Base-by-base conservation (phyloP, 2,888 invertebrate species). In the Aethes cnicana region DNA sequence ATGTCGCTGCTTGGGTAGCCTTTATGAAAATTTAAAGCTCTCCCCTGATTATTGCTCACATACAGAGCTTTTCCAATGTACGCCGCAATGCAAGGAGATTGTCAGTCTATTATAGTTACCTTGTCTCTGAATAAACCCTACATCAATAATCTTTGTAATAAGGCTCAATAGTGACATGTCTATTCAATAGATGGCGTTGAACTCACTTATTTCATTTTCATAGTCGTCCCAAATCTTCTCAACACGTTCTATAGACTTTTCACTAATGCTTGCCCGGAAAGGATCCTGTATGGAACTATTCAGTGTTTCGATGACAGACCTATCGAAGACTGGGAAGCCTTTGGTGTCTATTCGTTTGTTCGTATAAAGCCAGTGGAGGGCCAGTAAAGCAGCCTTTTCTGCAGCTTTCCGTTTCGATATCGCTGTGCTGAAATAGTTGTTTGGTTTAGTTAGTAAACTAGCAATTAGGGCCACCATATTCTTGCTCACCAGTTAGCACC, bases 331-430 rank as follows among this genome's bases (percentile, higher is more conserved):
- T 0, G 93, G 93, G 1, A 64, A 52, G 0, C 91, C 91, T 20
- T 84, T 73, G 0, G 61, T 63, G 47, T 87, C 81, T 30, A 94
- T 84, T 61, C 82, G 84, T 1, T 80, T 78, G 33, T 82, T 82
- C 2, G 64, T 62, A 48, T 87, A 81, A 0, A 94, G 70, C 90
- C 92, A 93, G 11, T 86, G 75, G 0, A 94, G 68, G 0, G 90
- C 91, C 66, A 87, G 86, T 0, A 77, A 61, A 0, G 92, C 90
- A n/a, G 91, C 91, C 59, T 86, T 84, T 30, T 84, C 79, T 0
- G 90, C 84, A 0, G 93, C 92, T 23, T 79, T 75, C 0, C 82
- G 78, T 77, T 93, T 94, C 28, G 87, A 91, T 57, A 70, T 56
- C 6, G 84, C 90, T 55, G 72, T 72, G 57, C 89, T 90, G 70